Conservation (phyloP, 1,140 invertebrate genomes). For the Berghia stephanieae region DNA sequence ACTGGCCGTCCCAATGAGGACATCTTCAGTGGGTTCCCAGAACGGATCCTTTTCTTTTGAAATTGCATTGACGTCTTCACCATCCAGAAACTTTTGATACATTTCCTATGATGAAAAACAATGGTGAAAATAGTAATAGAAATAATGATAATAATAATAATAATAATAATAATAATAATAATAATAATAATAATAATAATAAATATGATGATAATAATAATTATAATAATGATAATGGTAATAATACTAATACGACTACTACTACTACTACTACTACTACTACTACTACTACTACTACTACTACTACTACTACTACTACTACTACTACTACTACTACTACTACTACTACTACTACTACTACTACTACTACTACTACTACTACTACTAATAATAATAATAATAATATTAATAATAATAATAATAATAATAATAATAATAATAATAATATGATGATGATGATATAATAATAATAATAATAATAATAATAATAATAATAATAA, state of each 20-base stretch:
- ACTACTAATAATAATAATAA: too few relatives aligned
- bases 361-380: too few relatives aligned
- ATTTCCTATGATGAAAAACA: conserved; percentile 56
- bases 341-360: too few relatives aligned
- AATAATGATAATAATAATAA: background rate
- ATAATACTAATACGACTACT: too few relatives aligned
- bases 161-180: background rate
- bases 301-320: too few relatives aligned
- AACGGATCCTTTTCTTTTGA: conserved; percentile 66
- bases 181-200: too few relatives aligned
- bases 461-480: background rate
- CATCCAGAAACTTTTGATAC: conserved; percentile 66
- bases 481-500: background rate
- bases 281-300: too few relatives aligned
- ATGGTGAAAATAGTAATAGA: background rate
- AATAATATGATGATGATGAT: too few relatives aligned
- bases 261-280: too few relatives aligned
- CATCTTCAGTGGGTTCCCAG: conserved; percentile 67
- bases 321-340: too few relatives aligned
- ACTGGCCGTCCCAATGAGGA: conserved; percentile 64
- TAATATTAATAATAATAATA: background rate
- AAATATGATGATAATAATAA: background rate
- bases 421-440: background rate
- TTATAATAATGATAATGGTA: background rate
- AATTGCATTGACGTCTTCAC: conserved; percentile 60